Base-by-base conservation (phyloP, 2,888 invertebrate genomes). In the Lasioglossum malachurum region DNA sequence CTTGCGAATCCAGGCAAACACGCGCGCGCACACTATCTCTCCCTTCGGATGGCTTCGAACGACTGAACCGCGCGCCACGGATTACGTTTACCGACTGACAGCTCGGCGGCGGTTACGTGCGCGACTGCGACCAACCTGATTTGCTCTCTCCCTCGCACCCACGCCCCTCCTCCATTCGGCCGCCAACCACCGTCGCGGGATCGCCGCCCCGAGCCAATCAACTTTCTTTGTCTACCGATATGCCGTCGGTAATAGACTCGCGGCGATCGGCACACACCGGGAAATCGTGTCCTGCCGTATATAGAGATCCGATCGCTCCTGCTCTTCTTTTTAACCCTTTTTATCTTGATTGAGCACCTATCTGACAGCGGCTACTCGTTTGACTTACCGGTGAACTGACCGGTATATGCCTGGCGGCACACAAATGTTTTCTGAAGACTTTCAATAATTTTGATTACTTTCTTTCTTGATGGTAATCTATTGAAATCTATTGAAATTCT, bases 11-110 rank as follows among this genome's bases (percentile, higher is more conserved):
- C 57, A n/a, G 57, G 1, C 57, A n/a, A n/a, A n/a, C 57, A 27
- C 16, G 71, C 82, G 82, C 85, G 75, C 64, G 44, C 41, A 41
- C 41, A 35, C 38, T 23, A 64, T 3, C 76, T 64, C 53, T 8
- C 19, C 80, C 19, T 74, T 73, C 12, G 19, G 27, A 12, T 19
- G n/a, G 19, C 23, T 12, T 38, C 41, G 12, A 75, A 19, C 75
- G 16, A 71, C 41, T 74, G 79, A 78, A 69, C 83, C 80, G 49
- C 72, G 69, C 88, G 80, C 77, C 74, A 67, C 89, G 86, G 75
- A 75, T 57, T 77, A 83, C 89, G 83, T 86, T 92, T 88, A 87
- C 91, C 89, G 87, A 92, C 92, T 92, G 91, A 86, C 77, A 81
- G 80, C 57, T 71, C 82, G 60, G 23, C 12, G 14, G 14, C 44